Percentiles rank a stretch among this genome's conserved stretches.
Conservation (phyloP, 2,113 vertebrate genomes). For the Heloderma charlesbogerti region DNA sequence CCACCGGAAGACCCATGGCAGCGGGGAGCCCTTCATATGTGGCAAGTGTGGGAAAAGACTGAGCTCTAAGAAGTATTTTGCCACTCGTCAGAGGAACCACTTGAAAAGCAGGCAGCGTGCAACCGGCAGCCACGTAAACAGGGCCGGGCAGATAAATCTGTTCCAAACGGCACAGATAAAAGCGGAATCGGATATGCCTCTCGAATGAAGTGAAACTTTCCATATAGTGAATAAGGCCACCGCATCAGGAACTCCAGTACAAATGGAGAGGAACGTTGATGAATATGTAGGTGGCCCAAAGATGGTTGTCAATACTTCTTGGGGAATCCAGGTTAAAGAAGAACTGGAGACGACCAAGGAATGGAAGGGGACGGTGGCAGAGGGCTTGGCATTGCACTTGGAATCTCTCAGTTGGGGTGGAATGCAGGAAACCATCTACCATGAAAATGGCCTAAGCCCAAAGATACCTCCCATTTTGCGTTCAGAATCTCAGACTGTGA, state of each 20-base stretch:
- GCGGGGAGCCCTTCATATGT: too few relatives aligned
- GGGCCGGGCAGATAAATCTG: background rate
- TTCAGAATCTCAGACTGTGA: background rate
- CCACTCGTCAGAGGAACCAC: constrained; percentile 3
- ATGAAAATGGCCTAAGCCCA: background rate
- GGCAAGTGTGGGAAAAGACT: too few relatives aligned
- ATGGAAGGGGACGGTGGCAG: background rate
- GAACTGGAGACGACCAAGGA: background rate
- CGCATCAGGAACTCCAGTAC: background rate
- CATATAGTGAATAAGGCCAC: background rate
- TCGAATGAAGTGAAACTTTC: background rate
- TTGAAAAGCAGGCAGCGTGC: background rate
- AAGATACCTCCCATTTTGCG: background rate
- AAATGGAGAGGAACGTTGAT: background rate
- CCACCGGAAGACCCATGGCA: too few relatives aligned
- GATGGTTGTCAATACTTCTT: background rate
- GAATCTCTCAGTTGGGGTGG: too few relatives aligned
- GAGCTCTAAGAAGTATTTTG: too few relatives aligned
- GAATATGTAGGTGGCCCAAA: background rate
- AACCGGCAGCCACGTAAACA: background rate
- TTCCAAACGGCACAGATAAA: background rate
- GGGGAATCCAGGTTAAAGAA: constrained; percentile 41
- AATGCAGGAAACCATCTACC: background rate
- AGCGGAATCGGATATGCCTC: constrained; percentile 1
- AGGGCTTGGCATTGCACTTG: background rate